Evolutionary conservation across 2,113 vertebrate species (phyloP).

Genomic region (Poeciliopsis prolifica): DNA sequence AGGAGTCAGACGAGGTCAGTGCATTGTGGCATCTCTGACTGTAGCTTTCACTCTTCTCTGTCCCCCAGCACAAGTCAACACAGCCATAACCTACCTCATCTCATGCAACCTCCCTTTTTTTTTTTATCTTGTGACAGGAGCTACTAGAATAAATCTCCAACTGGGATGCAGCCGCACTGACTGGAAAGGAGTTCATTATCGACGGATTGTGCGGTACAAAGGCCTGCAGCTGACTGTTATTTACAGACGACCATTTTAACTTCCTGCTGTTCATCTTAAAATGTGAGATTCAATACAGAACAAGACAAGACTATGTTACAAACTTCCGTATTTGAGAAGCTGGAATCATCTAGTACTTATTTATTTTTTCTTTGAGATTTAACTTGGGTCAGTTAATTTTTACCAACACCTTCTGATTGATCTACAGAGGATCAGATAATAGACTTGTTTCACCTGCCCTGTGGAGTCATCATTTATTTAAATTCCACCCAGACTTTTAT

Average conservation of each 20-base stretch:
- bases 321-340: not conserved
- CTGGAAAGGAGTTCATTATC: constrained; percentile 11
- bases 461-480: constrained; percentile 10
- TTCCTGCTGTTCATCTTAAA: not conserved
- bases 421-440: not conserved
- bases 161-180: constrained; percentile 10
- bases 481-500: constrained; percentile 3
- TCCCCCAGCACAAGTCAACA: constrained; percentile 30
- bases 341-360: not conserved
- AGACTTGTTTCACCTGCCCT: not conserved
- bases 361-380: not conserved
- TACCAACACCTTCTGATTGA: not conserved
- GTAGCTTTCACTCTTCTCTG: constrained; percentile 35
- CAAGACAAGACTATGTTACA: not conserved
- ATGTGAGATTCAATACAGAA: not conserved
- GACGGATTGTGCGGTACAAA: constrained; percentile 14
- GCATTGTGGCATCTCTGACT: constrained; percentile 28
- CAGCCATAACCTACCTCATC: constrained; percentile 45
- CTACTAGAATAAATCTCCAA: constrained; percentile 68
- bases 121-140: constrained; percentile 61
- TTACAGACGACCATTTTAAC: not conserved
- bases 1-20: constrained; percentile 79
- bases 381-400: constrained; percentile 1
- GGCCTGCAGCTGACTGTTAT: constrained; percentile 1
- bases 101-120: constrained; percentile 31